Conservation (phyloP, 2,888 invertebrate genomes). For the Lottia gigantea region DNA sequence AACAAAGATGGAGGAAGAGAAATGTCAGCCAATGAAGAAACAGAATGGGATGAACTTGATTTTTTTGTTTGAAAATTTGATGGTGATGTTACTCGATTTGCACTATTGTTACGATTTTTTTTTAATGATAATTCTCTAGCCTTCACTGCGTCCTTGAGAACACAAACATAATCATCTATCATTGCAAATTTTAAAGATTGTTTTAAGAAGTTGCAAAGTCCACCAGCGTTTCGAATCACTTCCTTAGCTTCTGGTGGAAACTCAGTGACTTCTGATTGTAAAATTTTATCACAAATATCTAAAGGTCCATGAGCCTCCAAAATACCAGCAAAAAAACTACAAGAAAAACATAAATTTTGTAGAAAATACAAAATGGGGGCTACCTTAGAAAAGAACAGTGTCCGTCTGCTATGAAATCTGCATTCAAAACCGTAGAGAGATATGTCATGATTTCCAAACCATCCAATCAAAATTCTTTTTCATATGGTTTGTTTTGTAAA, state of each 20-base stretch:
- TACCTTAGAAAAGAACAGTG: no score
- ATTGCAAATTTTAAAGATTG: constrained; percentile 48
- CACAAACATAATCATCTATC: constrained; percentile 44
- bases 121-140: constrained; percentile 37
- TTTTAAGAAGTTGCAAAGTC: constrained; percentile 40
- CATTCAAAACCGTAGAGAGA: no score
- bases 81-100: constrained; percentile 12
- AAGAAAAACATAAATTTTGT: constrained; percentile 15
- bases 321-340: constrained; percentile 46
- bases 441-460: no score
- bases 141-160: constrained; percentile 39
- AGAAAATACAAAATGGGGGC: no score
- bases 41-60: neutral
- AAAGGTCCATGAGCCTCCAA: constrained; percentile 46
- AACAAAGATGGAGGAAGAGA: constrained; percentile 3
- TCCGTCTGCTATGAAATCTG: no score
- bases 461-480: no score
- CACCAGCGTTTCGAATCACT: constrained; percentile 42
- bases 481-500: no score
- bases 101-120: constrained; percentile 9
- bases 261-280: constrained; percentile 41
- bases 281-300: constrained; percentile 33
- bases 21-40: constrained; percentile 12
- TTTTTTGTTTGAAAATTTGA: neutral
- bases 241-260: constrained; percentile 46